phyloP scores from a whole-genome alignment of 2,888 invertebrate species.

The Drosophila ustulata region DNA sequence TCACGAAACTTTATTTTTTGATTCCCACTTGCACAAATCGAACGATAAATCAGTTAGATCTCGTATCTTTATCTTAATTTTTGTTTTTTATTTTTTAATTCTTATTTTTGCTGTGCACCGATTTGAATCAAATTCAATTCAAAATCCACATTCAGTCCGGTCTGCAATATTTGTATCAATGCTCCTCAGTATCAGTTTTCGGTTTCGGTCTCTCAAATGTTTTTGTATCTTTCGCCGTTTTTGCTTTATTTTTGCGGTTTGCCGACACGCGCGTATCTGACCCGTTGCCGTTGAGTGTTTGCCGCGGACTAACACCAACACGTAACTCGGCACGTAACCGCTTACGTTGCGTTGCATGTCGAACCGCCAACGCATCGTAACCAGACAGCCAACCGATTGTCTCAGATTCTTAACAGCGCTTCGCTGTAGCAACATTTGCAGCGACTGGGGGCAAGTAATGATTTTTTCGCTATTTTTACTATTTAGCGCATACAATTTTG shows the following conservation, averaged over 20 bases:
- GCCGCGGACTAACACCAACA: slow-evolving; percentile 55
- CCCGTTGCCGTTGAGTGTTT: slow-evolving; percentile 71
- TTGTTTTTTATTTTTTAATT: slow-evolving; percentile 1
- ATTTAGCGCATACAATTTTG: neutral
- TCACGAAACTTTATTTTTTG: slow-evolving; percentile 14
- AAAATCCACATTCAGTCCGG: slow-evolving; percentile 47
- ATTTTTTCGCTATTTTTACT: neutral
- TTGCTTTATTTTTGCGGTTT: slow-evolving; percentile 35
- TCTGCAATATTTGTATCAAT: slow-evolving; percentile 53
- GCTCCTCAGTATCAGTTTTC: slow-evolving; percentile 39
- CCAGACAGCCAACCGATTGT: slow-evolving; percentile 37
- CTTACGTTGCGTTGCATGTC: slow-evolving; percentile 58
- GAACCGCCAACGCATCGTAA: slow-evolving; percentile 59
- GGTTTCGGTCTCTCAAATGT: slow-evolving; percentile 49
- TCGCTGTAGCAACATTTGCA: neutral
- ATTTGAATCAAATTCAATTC: slow-evolving; percentile 42
- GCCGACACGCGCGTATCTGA: slow-evolving; percentile 71
- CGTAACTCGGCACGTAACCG: slow-evolving; percentile 55
- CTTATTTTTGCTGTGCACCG: slow-evolving; percentile 26
- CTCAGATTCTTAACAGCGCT: slow-evolving; percentile 31
- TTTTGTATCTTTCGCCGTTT: slow-evolving; percentile 57
- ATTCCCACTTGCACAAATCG: slow-evolving; percentile 19
- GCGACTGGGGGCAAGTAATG: no score
- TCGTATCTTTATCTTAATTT: slow-evolving; percentile 4
- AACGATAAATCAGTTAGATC: slow-evolving; percentile 31